Percentiles rank a stretch among this genome's conserved stretches.
Evolutionary conservation across 1,140 invertebrate species (phyloP).

Genomic region (Aethina tumida): DNA sequence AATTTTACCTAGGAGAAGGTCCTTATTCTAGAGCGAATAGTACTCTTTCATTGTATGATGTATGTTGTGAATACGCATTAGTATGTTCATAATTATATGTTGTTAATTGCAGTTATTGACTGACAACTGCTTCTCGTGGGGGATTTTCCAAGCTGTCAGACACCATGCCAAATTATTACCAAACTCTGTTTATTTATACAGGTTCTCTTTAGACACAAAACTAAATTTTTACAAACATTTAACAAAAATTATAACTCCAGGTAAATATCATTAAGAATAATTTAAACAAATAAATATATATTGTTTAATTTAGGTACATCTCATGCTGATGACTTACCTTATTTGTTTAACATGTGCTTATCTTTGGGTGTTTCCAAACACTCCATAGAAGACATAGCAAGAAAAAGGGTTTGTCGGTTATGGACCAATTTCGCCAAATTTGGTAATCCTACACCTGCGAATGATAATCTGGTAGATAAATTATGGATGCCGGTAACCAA

Average conservation of each 20-base stretch:
- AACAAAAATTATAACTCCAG: conserved; percentile 3
- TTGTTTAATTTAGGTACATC: conserved; percentile 38
- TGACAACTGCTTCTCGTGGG: conserved; percentile 3
- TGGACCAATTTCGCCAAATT: conserved; percentile 45
- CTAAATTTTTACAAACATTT: conserved; percentile 40
- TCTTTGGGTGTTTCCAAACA: conserved; percentile 28
- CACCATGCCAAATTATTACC: conserved; percentile 23
- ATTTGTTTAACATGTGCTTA: conserved; percentile 44
- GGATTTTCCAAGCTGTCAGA: conserved; percentile 12
- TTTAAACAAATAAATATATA: neutral
- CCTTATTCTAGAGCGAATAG: conserved; percentile 7
- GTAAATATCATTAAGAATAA: neutral
- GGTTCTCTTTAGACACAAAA: conserved; percentile 41
- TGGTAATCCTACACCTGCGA: conserved; percentile 37
- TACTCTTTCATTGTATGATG: conserved; percentile 11
- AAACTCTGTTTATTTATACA: conserved; percentile 41
- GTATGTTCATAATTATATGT: too few species aligned
- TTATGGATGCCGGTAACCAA: too few species aligned
- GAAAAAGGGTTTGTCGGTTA: conserved; percentile 42
- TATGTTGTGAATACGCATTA: neutral
- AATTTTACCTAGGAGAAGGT: conserved; percentile 7
- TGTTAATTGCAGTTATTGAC: neutral
- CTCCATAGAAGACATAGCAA: conserved; percentile 25
- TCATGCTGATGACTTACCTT: conserved; percentile 52
- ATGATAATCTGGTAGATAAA: too few species aligned